phyloP scores from a whole-genome alignment of 2,888 invertebrate species.

The Pyrochroa serraticornis region DNA sequence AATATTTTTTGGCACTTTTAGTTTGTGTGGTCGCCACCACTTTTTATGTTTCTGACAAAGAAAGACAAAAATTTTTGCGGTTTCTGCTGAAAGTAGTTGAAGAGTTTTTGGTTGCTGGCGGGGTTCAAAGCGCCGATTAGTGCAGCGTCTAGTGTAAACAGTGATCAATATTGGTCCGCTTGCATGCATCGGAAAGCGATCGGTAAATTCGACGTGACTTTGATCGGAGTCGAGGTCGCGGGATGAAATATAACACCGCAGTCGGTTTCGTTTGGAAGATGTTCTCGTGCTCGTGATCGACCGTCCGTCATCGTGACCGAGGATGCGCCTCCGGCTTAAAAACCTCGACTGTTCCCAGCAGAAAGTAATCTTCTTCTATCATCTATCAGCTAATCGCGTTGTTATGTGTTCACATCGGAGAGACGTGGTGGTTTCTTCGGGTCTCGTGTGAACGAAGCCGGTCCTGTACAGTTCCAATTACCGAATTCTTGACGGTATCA shows the following conservation, averaged over 20 bases:
- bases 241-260: conserved; percentile 38
- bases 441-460: conserved; percentile 23
- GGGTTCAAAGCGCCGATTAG: too few relatives aligned
- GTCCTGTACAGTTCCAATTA: conserved; percentile 12
- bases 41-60: too few relatives aligned
- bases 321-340: conserved; percentile 39
- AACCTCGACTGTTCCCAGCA: conserved; percentile 42
- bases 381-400: conserved; percentile 39
- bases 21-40: too few relatives aligned
- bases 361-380: conserved; percentile 42
- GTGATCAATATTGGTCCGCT: too few relatives aligned
- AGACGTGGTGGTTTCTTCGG: conserved; percentile 12
- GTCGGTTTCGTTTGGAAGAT: conserved; percentile 37
- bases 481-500: conserved; percentile 10
- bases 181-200: too few relatives aligned
- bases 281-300: conserved; percentile 46
- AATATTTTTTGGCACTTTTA: too few relatives aligned
- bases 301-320: conserved; percentile 49
- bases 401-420: conserved; percentile 27
- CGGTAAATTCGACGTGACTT: too few relatives aligned
- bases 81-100: too few relatives aligned
- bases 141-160: too few relatives aligned
- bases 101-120: too few relatives aligned
- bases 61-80: too few relatives aligned
- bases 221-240: too few relatives aligned